phyloP scores from a whole-genome alignment of 2,113 vertebrate species.

The Trematomus loennbergii region DNA sequence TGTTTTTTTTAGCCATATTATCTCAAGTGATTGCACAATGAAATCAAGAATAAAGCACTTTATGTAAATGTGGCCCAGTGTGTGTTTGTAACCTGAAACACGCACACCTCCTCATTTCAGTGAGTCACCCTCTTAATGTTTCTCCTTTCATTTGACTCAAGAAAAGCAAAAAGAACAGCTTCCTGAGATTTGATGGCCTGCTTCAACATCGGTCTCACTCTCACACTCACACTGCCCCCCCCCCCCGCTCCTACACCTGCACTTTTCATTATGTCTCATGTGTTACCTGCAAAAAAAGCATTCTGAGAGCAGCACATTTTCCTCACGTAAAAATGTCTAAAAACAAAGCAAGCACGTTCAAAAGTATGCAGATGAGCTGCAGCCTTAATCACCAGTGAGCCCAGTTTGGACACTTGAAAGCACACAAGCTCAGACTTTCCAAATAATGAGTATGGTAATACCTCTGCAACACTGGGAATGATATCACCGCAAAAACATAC shows the following conservation, averaged over 20 bases:
- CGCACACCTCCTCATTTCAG: slow-evolving; percentile 54
- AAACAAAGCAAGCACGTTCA: slow-evolving; percentile 39
- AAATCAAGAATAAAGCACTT: slow-evolving; percentile 24
- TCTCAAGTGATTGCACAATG: slow-evolving; percentile 33
- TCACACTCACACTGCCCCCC: not conserved
- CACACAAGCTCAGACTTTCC: slow-evolving; percentile 66
- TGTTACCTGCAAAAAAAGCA: slow-evolving; percentile 49
- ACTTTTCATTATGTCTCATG: slow-evolving; percentile 61
- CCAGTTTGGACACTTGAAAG: slow-evolving; percentile 45
- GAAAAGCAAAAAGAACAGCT: slow-evolving; percentile 50
- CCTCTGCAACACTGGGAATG: slow-evolving; percentile 89
- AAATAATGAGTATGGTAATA: slow-evolving; percentile 84
- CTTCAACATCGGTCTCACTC: slow-evolving; percentile 47
- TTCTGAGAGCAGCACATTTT: slow-evolving; percentile 16
- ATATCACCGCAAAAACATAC: slow-evolving; percentile 82
- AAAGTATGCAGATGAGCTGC: slow-evolving; percentile 47
- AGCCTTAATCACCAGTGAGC: slow-evolving; percentile 44
- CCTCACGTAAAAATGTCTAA: slow-evolving; percentile 6
- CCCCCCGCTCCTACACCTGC: slow-evolving; percentile 2
- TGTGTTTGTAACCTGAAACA: slow-evolving; percentile 58
- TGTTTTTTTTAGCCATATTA: not conserved
- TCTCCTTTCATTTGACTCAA: slow-evolving; percentile 64
- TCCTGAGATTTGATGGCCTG: slow-evolving; percentile 46
- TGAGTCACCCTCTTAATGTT: slow-evolving; percentile 67
- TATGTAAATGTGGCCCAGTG: slow-evolving; percentile 41